Percentiles rank a stretch among this genome's conserved stretches.
Conservation (phyloP, 1,140 invertebrate genomes). For the Alviniconcha marisindica region DNA sequence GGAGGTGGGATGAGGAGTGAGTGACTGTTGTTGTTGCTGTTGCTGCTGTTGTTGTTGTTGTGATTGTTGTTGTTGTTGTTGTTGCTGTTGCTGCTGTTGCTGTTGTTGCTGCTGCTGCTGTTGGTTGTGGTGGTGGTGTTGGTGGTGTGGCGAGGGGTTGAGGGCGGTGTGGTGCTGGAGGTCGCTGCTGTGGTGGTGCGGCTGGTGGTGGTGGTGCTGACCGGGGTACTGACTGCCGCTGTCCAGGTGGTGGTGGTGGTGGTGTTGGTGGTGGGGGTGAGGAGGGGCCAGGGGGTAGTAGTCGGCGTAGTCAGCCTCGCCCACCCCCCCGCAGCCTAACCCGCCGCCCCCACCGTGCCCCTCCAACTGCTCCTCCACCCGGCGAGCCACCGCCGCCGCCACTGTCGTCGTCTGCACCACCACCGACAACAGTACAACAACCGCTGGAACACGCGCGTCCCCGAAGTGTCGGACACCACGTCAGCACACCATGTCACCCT, state of each 20-base stretch:
- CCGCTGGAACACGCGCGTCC: background rate
- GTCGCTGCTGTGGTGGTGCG: constrained; percentile 18
- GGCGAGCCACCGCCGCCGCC: constrained; percentile 41
- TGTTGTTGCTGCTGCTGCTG: constrained; percentile 12
- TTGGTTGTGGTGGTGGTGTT: constrained; percentile 8
- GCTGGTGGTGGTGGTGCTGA: background rate
- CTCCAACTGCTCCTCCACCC: constrained; percentile 40
- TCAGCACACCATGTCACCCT: too few relatives aligned
- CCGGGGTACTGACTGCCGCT: background rate
- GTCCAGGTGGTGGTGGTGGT: constrained; percentile 15
- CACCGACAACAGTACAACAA: constrained; percentile 13
- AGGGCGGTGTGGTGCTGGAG: background rate
- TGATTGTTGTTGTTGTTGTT: background rate
- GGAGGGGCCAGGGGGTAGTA: constrained; percentile 30
- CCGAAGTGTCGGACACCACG: too few relatives aligned
- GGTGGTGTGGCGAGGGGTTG: background rate
- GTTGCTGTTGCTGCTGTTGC: constrained; percentile 26
- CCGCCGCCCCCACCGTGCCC: constrained; percentile 23
- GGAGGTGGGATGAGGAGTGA: constrained; percentile 13
- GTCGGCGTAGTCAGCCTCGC: constrained; percentile 25
- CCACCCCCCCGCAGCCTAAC: background rate
- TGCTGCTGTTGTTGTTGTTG: constrained; percentile 27
- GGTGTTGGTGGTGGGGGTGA: constrained; percentile 5
- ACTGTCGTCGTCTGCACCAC: constrained; percentile 31
- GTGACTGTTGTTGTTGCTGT: constrained; percentile 30